phyloP scores from a whole-genome alignment of 1,140 invertebrate genomes.

The Drosophila persimilis region DNA sequence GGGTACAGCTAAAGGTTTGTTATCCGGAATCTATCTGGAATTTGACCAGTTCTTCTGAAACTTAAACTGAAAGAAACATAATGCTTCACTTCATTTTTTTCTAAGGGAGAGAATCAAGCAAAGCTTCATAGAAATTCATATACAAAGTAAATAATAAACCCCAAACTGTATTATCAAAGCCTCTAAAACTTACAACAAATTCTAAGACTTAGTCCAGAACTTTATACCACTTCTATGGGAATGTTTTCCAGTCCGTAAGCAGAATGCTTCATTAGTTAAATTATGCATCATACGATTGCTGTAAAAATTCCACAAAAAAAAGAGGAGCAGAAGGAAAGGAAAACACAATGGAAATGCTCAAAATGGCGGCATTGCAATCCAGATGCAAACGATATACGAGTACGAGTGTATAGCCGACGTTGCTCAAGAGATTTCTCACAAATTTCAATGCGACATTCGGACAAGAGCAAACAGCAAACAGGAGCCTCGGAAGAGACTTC shows the following conservation, averaged over 20 bases:
- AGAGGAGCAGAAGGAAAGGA: slow-evolving; percentile 19
- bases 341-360: slow-evolving; percentile 53
- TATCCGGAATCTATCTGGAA: neutral
- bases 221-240: slow-evolving; percentile 2
- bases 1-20: neutral
- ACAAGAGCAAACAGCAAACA: slow-evolving; percentile 39
- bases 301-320: slow-evolving; percentile 63
- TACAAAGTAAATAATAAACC: too few relatives aligned
- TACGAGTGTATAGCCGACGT: slow-evolving; percentile 31
- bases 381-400: slow-evolving; percentile 76
- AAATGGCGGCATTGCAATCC: slow-evolving; percentile 73
- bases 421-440: slow-evolving; percentile 74
- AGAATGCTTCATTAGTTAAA: slow-evolving; percentile 72
- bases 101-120: too few relatives aligned
- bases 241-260: slow-evolving; percentile 22
- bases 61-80: too few relatives aligned
- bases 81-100: too few relatives aligned
- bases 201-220: neutral
- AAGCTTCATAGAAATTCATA: too few relatives aligned
- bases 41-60: too few relatives aligned
- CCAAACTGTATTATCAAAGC: too few relatives aligned
- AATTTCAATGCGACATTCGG: slow-evolving; percentile 68
- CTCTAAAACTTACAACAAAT: neutral
- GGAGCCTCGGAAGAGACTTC: slow-evolving; percentile 7
- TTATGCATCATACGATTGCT: slow-evolving; percentile 72